Evolutionary conservation across 1,140 invertebrate species (phyloP), one percentile per base, ranked within the genome.

Genomic region (Apis cerana): DNA sequence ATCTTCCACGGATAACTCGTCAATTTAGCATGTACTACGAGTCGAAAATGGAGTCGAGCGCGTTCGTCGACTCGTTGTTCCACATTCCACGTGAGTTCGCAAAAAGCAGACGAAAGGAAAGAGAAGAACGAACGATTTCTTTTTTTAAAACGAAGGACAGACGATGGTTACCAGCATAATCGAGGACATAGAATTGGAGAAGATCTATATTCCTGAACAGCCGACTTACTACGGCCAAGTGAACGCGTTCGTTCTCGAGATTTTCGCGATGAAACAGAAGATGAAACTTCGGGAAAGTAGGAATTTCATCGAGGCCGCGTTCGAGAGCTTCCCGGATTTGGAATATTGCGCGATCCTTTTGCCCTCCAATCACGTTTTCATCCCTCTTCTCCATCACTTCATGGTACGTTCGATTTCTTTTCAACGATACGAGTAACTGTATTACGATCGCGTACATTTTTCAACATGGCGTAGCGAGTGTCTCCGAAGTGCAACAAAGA

Each of bases 291-390:
- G 95, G 91, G 93, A 93, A 43, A 89, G 94, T 1, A 91, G 90
- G 58, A 94, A 96, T 85, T 95, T 97, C 83, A 90, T 97, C 15
- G 94, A 95, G 86, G 95, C 95, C 48, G 95, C 96, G 1, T 97
- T 96, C 89, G 95, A 96, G 80, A 91, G 95, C 78, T 97, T 96
- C 87, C 96, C 96, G 0, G 94, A 96, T 50, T 88, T 94, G 77
- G 96, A 97, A 74, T 97, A 97, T 88, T 96, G 95, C 87, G 89
- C 96, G 43, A 94, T 97, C 56, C 95, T 95, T 13, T 89, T 96
- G 2, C 96, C 96, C 0, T 95, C 95, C 21, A 94, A 93, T n/a
- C 94, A 95, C 43, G 94, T 95, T 3, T 94, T 94, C 68, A 96
- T 96, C 86, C 94, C 95, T 2, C 92, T 96, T 3, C 91, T 97